Percentiles rank a stretch among this genome's conserved stretches.
Evolutionary conservation across 2,113 vertebrate genomes (phyloP).

Genomic region (Thamnaconus septentrionalis): DNA sequence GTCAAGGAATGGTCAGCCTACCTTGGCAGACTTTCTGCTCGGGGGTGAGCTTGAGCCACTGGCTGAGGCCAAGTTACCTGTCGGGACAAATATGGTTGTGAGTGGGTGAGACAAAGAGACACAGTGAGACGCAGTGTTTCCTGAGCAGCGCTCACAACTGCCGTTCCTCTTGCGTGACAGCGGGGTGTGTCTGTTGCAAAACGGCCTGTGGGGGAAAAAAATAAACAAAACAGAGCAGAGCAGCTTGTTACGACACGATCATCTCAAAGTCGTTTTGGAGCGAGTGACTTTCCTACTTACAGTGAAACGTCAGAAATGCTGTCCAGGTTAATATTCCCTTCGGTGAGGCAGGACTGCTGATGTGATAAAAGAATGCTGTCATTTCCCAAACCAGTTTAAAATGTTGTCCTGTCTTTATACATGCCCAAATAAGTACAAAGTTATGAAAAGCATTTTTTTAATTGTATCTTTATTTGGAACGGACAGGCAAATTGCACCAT

Average conservation of each 20-base stretch:
- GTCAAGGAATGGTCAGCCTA: too few relatives aligned
- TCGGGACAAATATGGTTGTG: not conserved
- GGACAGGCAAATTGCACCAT: too few relatives aligned
- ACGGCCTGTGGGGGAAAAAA: conserved; percentile 25
- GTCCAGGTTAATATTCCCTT: too few relatives aligned
- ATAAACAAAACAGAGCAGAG: not conserved
- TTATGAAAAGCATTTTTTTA: too few relatives aligned
- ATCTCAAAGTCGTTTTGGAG: too few relatives aligned
- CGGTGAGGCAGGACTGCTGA: conserved; percentile 15
- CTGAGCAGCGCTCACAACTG: conserved; percentile 31
- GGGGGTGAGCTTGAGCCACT: too few relatives aligned
- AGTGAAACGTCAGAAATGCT: not conserved
- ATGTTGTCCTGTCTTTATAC: too few relatives aligned
- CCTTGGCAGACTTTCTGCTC: too few relatives aligned
- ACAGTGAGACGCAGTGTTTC: not conserved
- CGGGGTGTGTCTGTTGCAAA: conserved; percentile 42
- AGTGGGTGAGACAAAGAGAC: not conserved
- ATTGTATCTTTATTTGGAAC: too few relatives aligned
- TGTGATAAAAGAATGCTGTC: not conserved
- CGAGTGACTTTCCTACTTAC: conserved; percentile 34
- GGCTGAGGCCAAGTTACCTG: too few relatives aligned
- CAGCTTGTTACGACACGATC: not conserved
- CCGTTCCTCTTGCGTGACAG: not conserved
- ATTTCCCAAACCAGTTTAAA: too few relatives aligned
- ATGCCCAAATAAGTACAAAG: too few relatives aligned